These are phyloP conservation scores for Pygoscelis antarcticus DNA, from an alignment of 2,113 vertebrate species.

Conservation along the genomic window DNA sequence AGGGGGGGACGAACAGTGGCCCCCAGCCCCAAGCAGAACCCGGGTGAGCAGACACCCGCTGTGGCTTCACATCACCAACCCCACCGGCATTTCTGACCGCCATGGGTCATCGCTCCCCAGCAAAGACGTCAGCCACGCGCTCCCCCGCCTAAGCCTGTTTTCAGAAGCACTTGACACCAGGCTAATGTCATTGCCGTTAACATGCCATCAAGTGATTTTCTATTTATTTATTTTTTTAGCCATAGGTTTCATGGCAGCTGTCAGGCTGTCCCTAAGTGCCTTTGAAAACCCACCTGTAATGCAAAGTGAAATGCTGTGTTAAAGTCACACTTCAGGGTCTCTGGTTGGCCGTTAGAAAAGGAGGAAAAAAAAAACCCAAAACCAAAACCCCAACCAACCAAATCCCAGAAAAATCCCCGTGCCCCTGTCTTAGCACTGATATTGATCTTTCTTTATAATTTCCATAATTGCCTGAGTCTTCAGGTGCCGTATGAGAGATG, in stretches of 20 bases:
- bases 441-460: slow-evolving; percentile 25
- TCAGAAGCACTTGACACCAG: not conserved
- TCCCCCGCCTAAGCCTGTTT: not conserved
- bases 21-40: not conserved
- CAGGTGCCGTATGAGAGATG: not conserved
- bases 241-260: not conserved
- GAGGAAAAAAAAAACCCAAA: not conserved
- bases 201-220: not conserved
- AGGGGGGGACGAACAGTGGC: rapidly evolving
- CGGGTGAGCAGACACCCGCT: rapidly evolving
- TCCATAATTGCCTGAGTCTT: slow-evolving; percentile 7
- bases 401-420: not conserved
- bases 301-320: not conserved
- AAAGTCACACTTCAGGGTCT: not conserved
- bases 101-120: not conserved
- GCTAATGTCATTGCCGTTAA: not conserved
- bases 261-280: not conserved
- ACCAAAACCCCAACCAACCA: not conserved
- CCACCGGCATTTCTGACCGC: not conserved
- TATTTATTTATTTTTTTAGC: not conserved
- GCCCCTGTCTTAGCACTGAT: not conserved
- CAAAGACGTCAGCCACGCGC: rapidly evolving
- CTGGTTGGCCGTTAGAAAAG: not conserved
- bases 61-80: not conserved
- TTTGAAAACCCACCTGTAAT: not conserved